Base-by-base conservation (phyloP, 2,888 invertebrate species). In the Merodon equestris region DNA sequence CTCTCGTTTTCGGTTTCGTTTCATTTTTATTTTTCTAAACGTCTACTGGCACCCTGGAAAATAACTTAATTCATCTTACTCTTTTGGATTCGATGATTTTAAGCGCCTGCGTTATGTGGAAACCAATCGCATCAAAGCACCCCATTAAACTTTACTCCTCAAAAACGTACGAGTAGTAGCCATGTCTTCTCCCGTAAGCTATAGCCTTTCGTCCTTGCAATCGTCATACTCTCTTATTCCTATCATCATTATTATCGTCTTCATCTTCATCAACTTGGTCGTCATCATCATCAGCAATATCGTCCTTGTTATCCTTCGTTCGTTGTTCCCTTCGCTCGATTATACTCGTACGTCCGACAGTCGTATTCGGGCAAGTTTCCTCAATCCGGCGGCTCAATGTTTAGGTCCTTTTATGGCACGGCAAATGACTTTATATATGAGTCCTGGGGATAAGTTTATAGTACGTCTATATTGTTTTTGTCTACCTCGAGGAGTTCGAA, bases 111-210 rank as follows among this genome's bases (percentile, higher is more conserved):
- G 89, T 89, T 89, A 88, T 89, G 86, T 88, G 88, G 86, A 89
- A 89, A 89, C 89, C 89, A 89, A 89, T 89, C 88, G 89, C 88
- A 89, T 89, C 89, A 89, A 89, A 89, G 89, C 89, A 89, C 89
- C 89, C 89, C 88, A 89, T 89, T 88, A 88, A 88, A 88, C 87
- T 88, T 88, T 88, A 88, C 81, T 83, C 76, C 79, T 77, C 79
- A 75, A 27, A 27, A 27, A 64, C 68, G 74, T 77, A 61, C 73
- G 57, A 66, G 74, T 77, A 70, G 71, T 68, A 74, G 71, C 71
- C 75, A 68, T 75, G 47, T 63, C 72, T 63, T 42, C n/a, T n/a
- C 58, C 81, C 61, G 75, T 63, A 71, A 76, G 76, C 67, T 70
- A 81, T 68, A 61, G 61, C 40, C 66, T 70, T 72, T 79, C 73